These are phyloP conservation scores for Drosophila simulans DNA, from an alignment of 1,140 invertebrate genomes.

Conservation along the genomic window DNA sequence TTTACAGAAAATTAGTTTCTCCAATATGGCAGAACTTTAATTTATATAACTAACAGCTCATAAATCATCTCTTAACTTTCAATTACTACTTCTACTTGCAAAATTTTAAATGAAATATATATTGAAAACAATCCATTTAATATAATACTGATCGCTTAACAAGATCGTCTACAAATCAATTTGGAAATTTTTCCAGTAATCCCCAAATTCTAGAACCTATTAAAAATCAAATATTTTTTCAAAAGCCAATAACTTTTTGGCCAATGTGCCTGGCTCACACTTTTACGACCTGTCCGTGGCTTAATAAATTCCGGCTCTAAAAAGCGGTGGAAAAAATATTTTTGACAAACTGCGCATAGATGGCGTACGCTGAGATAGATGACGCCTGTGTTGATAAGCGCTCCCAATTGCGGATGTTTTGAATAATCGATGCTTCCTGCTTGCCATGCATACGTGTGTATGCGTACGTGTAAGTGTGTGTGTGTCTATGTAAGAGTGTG, in stretches of 20 bases:
- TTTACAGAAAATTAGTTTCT: background rate
- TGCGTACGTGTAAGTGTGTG: background rate
- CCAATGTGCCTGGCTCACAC: conserved; percentile 14
- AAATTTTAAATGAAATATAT: too few relatives aligned
- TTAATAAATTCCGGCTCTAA: conserved; percentile 37
- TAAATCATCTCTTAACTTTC: too few relatives aligned
- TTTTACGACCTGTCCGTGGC: conserved; percentile 13
- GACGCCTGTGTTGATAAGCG: conserved; percentile 76
- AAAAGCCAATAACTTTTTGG: background rate
- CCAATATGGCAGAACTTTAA: too few relatives aligned
- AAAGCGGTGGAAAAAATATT: conserved; percentile 39
- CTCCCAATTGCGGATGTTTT: conserved; percentile 78
- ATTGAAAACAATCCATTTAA: too few relatives aligned
- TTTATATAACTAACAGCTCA: too few relatives aligned
- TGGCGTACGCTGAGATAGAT: conserved; percentile 54
- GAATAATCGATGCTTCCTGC: conserved; percentile 81
- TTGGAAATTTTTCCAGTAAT: too few relatives aligned
- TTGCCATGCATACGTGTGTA: conserved; percentile 11
- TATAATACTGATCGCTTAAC: too few relatives aligned
- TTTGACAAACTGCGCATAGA: conserved; percentile 76
- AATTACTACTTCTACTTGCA: too few relatives aligned
- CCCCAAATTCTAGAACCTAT: background rate
- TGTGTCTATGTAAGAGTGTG: conserved; percentile 11
- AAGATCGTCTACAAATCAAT: too few relatives aligned
- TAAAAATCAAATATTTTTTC: background rate